Conservation (phyloP, 2,888 invertebrate genomes). For the Caenorhabditis afra region DNA sequence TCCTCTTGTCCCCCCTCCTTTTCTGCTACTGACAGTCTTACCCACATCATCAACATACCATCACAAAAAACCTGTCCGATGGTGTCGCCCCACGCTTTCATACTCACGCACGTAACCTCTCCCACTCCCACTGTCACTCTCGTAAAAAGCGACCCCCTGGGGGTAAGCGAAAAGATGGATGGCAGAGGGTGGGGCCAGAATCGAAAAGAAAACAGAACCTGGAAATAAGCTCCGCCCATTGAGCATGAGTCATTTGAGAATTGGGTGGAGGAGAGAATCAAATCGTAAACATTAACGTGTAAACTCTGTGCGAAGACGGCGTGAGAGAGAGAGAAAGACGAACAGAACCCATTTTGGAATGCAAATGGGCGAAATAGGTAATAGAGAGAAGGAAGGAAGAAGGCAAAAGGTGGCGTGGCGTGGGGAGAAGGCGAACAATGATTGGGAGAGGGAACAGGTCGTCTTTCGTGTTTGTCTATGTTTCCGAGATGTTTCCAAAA, state of each 20-base stretch:
- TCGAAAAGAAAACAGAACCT: too few species aligned
- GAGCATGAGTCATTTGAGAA: too few species aligned
- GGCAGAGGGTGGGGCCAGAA: too few species aligned
- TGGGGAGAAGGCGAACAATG: conserved; percentile 36
- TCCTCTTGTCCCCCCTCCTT: too few species aligned
- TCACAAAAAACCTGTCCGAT: conserved; percentile 47
- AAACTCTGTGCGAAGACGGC: too few species aligned
- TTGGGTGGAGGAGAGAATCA: too few species aligned
- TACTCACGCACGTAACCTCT: conserved; percentile 23
- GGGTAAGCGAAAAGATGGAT: conserved; percentile 1
- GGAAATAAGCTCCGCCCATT: too few species aligned
- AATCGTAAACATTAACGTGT: too few species aligned
- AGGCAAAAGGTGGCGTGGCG: too few species aligned
- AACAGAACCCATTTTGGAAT: conserved; percentile 20
- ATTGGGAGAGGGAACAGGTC: conserved; percentile 44
- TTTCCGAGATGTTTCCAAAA: conserved; percentile 38
- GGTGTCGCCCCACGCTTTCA: conserved; percentile 42
- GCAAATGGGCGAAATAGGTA: conserved; percentile 55
- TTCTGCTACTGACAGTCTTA: conserved; percentile 36
- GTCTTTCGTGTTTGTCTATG: conserved; percentile 29
- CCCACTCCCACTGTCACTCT: conserved; percentile 26
- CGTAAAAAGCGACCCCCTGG: conserved; percentile 7
- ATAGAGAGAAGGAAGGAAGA: conserved; percentile 18
- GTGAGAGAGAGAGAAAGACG: conserved; percentile 5
- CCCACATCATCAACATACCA: conserved; percentile 39